Conservation (phyloP, 2,888 invertebrate species). For the Pachymerium ferrugineum region DNA sequence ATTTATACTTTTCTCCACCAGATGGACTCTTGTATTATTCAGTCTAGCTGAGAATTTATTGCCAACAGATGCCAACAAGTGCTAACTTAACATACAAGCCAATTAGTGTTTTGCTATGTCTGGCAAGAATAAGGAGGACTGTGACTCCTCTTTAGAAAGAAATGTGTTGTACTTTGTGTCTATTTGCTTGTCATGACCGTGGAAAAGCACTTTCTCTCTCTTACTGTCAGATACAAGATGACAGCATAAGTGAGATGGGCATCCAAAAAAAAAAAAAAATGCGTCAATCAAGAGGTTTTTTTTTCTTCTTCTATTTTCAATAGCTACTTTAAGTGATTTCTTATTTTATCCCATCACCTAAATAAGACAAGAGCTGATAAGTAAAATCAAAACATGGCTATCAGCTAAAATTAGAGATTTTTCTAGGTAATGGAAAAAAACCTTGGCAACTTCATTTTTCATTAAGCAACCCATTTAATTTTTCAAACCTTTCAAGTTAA, state of each 20-base stretch:
- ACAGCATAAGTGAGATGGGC: not conserved
- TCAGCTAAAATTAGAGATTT: too few species aligned
- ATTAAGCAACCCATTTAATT: not conserved
- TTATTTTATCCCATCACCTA: not conserved
- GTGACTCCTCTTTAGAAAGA: constrained; percentile 6
- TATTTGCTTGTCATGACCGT: not conserved
- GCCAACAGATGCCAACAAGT: constrained; percentile 21
- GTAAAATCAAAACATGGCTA: too few species aligned
- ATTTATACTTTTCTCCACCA: not conserved
- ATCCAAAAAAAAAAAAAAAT: not conserved
- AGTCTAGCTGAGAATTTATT: not conserved
- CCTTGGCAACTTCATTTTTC: not conserved
- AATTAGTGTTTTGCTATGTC: constrained; percentile 21
- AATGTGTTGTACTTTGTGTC: constrained; percentile 10
- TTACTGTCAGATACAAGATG: not conserved
- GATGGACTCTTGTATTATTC: not conserved
- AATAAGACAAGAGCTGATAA: too few species aligned
- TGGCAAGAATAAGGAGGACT: not conserved
- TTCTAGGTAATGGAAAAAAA: not conserved
- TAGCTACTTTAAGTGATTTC: not conserved
- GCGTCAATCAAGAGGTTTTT: not conserved
- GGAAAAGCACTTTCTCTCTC: not conserved
- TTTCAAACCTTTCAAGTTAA: not conserved
- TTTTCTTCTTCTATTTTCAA: not conserved
- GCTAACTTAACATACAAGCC: constrained; percentile 15